These are phyloP conservation scores for Epirrita christyi DNA, from an alignment of 2,888 invertebrate genomes.

Conservation along the genomic window DNA sequence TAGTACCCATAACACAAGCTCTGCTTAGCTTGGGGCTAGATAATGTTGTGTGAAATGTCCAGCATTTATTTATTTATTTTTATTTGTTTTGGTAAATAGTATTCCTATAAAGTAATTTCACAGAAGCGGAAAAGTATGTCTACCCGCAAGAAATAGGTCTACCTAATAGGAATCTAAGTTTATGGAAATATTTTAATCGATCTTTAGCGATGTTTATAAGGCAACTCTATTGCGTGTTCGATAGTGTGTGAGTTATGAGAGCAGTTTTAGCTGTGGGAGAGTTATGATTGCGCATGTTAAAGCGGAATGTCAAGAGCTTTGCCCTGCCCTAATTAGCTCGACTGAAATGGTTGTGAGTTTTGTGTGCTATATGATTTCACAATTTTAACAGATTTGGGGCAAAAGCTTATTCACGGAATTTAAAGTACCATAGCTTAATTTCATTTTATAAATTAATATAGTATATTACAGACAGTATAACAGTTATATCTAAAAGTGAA, in stretches of 20 bases:
- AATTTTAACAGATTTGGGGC: background rate
- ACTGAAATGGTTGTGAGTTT: constrained; percentile 12
- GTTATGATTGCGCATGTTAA: constrained; percentile 35
- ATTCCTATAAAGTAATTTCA: no score
- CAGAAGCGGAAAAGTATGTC: no score
- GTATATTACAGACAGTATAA: no score
- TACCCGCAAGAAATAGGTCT: no score
- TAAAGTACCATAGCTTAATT: background rate
- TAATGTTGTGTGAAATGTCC: no score
- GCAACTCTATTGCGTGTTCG: constrained; percentile 32
- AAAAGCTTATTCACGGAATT: background rate
- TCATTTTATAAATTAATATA: no score
- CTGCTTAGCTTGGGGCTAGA: no score
- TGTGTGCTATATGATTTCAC: constrained; percentile 3
- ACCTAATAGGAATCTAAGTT: no score
- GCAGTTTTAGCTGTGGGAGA: constrained; percentile 30
- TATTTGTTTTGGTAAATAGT: no score
- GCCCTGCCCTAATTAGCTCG: constrained; percentile 30
- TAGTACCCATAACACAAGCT: no score
- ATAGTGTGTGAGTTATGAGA: constrained; percentile 29
- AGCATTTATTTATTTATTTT: no score
- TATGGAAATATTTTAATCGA: constrained; percentile 20
- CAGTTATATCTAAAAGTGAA: no score
- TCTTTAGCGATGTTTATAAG: constrained; percentile 10
- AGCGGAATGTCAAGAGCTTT: constrained; percentile 29